Percentiles rank a stretch among this genome's conserved stretches.
Evolutionary conservation across 35 echinoderm and acorn worm genomes (phyloP).

Genomic region (Eucidaris tribuloides): DNA sequence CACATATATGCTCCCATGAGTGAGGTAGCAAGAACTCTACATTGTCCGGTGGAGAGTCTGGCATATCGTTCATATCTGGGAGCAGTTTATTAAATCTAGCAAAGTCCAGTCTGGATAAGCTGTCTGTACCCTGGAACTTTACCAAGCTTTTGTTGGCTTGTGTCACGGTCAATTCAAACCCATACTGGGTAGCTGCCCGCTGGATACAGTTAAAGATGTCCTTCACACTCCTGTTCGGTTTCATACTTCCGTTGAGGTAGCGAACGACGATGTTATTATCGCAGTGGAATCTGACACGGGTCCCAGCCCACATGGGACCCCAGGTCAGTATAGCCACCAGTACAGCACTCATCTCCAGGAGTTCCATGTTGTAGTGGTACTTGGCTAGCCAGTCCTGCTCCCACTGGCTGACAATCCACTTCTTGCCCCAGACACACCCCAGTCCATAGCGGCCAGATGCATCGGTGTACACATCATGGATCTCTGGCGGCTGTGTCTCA

Average conservation of each 20-base stretch:
- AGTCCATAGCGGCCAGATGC: slow-evolving; percentile 7
- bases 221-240: background rate
- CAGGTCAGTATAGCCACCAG: slow-evolving; percentile 4
- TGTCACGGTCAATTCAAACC: background rate
- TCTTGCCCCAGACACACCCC: slow-evolving; percentile 39
- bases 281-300: background rate
- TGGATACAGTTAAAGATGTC: background rate
- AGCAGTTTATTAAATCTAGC: slow-evolving; percentile 7
- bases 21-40: background rate
- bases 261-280: slow-evolving; percentile 9
- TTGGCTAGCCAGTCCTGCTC: background rate
- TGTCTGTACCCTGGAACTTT: background rate
- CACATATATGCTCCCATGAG: slow-evolving; percentile 2
- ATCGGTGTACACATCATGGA: slow-evolving; percentile 21
- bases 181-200: background rate
- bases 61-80: background rate
- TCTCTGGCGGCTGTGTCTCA: no score
- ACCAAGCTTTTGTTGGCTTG: slow-evolving; percentile 2
- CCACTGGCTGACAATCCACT: slow-evolving; percentile 22
- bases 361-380: background rate
- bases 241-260: background rate
- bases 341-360: slow-evolving; percentile 15
- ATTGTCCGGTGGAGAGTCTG: background rate
- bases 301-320: background rate
- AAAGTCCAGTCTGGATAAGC: background rate